These are phyloP conservation scores for Tachina fera DNA, from an alignment of 2,888 invertebrate genomes.

Conservation along the genomic window DNA sequence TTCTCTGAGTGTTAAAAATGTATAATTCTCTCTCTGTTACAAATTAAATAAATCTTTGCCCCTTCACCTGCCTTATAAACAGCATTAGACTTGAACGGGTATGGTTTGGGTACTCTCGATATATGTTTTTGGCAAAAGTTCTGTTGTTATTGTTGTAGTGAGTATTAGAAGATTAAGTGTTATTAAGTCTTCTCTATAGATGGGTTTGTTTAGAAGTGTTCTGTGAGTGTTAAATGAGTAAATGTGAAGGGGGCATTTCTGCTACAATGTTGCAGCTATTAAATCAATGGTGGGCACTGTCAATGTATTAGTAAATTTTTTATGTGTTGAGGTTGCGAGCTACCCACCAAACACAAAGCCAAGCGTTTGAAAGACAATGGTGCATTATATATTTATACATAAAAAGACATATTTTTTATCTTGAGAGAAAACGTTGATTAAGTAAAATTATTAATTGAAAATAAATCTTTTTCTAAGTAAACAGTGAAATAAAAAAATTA, in stretches of 20 bases:
- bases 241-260: conserved; percentile 2
- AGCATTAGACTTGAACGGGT: background rate
- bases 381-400: too few species aligned
- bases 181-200: conserved; percentile 34
- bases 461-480: too few species aligned
- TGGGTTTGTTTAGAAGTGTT: conserved; percentile 5
- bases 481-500: too few species aligned
- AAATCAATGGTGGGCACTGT: too few species aligned
- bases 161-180: conserved; percentile 7
- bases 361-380: too few species aligned
- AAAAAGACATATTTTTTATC: too few species aligned
- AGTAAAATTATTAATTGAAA: too few species aligned
- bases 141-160: conserved; percentile 25
- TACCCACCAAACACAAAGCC: too few species aligned
- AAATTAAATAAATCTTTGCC: conserved; percentile 41
- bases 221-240: conserved; percentile 1
- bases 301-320: too few species aligned
- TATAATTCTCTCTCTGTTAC: conserved; percentile 34
- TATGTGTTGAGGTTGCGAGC: too few species aligned
- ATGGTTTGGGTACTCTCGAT: conserved; percentile 22
- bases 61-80: conserved; percentile 21
- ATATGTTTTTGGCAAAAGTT: conserved; percentile 1
- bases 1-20: conserved; percentile 11
- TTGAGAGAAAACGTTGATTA: too few species aligned
- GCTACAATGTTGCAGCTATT: conserved; percentile 44